These are phyloP conservation scores for Coptodon bakossiorum DNA, from an alignment of 2,113 vertebrate genomes.

Conservation along the genomic window DNA sequence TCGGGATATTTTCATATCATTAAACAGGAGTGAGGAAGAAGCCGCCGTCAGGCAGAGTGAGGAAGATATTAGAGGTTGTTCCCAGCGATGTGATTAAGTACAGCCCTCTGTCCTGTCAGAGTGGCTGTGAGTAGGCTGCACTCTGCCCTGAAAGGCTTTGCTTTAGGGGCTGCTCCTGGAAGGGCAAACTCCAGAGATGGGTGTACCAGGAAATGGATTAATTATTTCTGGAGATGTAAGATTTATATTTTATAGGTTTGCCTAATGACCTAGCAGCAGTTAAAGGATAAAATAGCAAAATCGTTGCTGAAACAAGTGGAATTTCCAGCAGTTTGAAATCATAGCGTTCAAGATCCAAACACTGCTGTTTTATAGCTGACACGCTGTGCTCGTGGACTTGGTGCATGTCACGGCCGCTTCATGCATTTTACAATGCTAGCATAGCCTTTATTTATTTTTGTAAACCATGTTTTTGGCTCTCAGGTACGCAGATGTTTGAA, in stretches of 20 bases:
- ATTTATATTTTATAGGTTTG: background rate
- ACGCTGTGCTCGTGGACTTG: background rate
- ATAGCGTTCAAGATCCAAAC: background rate
- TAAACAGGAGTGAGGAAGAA: background rate
- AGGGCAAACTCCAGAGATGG: background rate
- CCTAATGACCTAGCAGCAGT: background rate
- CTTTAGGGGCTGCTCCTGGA: background rate
- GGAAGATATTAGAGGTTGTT: background rate
- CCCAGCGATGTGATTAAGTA: background rate
- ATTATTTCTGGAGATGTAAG: background rate
- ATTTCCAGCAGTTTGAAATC: background rate
- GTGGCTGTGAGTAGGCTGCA: background rate
- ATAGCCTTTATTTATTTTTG: background rate
- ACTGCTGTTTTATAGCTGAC: background rate
- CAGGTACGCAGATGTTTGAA: no score
- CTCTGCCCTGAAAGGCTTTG: background rate
- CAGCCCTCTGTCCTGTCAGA: background rate
- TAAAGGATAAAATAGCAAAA: background rate
- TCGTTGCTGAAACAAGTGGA: background rate
- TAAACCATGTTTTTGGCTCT: background rate
- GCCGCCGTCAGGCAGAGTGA: background rate
- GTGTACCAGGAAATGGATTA: background rate
- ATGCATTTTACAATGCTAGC: background rate
- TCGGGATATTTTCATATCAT: background rate
- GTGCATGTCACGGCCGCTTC: background rate